phyloP scores from a whole-genome alignment of 2,888 invertebrate species.

The Ichneumon xanthorius region DNA sequence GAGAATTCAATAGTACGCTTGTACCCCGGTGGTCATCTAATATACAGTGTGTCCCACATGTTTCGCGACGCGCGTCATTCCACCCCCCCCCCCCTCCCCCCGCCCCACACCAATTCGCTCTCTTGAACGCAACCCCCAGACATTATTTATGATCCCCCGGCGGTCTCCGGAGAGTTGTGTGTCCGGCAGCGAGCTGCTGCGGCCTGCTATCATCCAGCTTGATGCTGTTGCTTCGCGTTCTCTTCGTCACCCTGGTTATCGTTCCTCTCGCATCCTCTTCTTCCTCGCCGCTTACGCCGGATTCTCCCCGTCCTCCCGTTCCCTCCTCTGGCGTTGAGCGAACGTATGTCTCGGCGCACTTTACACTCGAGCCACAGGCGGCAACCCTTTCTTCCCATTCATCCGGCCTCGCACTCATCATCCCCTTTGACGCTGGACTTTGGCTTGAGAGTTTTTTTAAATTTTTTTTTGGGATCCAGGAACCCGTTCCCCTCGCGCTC shows the following conservation, averaged over 20 bases:
- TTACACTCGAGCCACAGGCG: constrained; percentile 28
- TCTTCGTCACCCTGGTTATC: constrained; percentile 54
- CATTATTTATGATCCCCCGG: constrained; percentile 68
- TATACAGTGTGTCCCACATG: constrained; percentile 75
- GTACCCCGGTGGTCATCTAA: constrained; percentile 62
- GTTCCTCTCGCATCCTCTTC: constrained; percentile 32
- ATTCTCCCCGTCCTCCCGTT: constrained; percentile 4
- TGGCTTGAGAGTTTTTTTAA: constrained; percentile 38
- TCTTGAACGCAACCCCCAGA: constrained; percentile 50
- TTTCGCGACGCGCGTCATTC: constrained; percentile 74
- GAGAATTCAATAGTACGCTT: constrained; percentile 77
- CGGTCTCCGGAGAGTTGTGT: constrained; percentile 57
- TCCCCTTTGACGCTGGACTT: constrained; percentile 64
- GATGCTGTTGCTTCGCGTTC: constrained; percentile 57
- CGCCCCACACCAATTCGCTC: constrained; percentile 32
- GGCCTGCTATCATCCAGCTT: constrained; percentile 61
- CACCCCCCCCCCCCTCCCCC: constrained; percentile 47
- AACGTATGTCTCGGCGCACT: constrained; percentile 27
- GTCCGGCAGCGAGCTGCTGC: constrained; percentile 55
- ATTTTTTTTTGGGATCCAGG: not conserved
- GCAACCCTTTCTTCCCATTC: constrained; percentile 10
- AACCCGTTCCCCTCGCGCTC: constrained; percentile 2
- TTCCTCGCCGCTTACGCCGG: constrained; percentile 61
- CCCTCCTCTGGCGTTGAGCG: not conserved
- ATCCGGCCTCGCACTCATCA: constrained; percentile 40